Conservation (phyloP, 2,888 invertebrate genomes). For the Ecliptopera silaceata region DNA sequence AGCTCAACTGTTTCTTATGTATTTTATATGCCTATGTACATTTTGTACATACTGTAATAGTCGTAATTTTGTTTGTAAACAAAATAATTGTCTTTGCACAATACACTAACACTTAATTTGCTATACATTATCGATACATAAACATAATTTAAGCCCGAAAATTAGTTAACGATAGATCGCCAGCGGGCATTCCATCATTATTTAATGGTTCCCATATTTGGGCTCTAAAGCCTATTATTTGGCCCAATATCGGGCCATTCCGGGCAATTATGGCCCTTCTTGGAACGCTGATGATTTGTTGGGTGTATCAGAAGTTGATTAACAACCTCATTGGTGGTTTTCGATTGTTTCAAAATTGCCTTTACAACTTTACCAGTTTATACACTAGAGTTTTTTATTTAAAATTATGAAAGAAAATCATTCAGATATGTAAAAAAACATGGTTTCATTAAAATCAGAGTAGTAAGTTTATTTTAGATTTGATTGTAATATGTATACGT, state of each 20-base stretch:
- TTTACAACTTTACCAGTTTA: not conserved
- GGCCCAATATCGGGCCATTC: conserved; percentile 56
- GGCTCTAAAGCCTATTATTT: conserved; percentile 65
- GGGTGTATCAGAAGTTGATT: conserved; percentile 17
- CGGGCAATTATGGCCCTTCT: conserved; percentile 44
- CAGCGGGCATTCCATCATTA: conserved; percentile 62
- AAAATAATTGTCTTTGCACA: not conserved
- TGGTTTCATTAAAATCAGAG: too few species aligned
- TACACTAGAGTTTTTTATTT: too few species aligned
- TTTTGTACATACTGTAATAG: too few species aligned
- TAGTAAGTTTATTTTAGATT: too few species aligned
- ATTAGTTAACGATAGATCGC: conserved; percentile 45
- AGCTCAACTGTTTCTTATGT: too few species aligned
- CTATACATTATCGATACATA: conserved; percentile 17
- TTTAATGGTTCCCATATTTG: conserved; percentile 75
- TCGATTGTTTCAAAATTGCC: not conserved
- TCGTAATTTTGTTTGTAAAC: too few species aligned
- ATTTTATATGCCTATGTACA: too few species aligned
- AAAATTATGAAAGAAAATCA: too few species aligned
- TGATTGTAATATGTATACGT: too few species aligned
- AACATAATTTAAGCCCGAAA: conserved; percentile 34
- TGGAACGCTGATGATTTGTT: conserved; percentile 49
- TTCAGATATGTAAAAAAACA: too few species aligned
- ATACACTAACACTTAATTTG: conserved; percentile 3
- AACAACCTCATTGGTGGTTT: not conserved